Base-by-base conservation (phyloP, 1,140 invertebrate genomes). In the Papilio xuthus region DNA sequence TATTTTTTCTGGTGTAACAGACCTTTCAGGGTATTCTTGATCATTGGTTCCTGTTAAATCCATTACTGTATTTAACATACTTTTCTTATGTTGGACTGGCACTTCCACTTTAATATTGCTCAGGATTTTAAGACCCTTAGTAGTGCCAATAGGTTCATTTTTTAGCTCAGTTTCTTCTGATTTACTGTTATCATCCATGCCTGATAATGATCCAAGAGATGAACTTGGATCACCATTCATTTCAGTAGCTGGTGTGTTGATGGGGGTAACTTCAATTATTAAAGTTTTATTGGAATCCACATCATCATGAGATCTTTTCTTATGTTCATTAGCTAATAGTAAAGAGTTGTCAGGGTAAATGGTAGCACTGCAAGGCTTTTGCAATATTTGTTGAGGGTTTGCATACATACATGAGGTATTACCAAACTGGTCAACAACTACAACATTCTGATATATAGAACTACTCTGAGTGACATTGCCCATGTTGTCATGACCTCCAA, bases 101-200 rank as follows among this genome's bases (percentile, higher is more conserved):
- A 94, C 90, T 87, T 94, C 94, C 12, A 94, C 91, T 80, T 94
- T 94, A 47, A 94, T 92, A 82, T 94, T 94, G 79, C 94, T 94
- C 32, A 94, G 83, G 79, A 94, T 94, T 85, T 94, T 94, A 63
- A 94, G 78, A n/a, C 94, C 92, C 78, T 92, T 94, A 77, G 79
- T 88, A 37, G 86, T 72, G 6, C 88, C 86, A 41, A 87, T 79
- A 4, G 81, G 77, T 15, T 91, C 88, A 82, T 32, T 85, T 78
- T 86, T 90, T 8, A 72, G 18, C 12, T 90, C 88, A 3, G 77
- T 9, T 53, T 82, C 86, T 47, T 90, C 87, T 53, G 79, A 74
- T 69, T 84, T 81, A 63, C 75, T 75, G 23, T 80, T 85, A 60
- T 75, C 77, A 74, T 79, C 78, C 42, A 42, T 69, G 15, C 79